phyloP scores from a whole-genome alignment of 2,888 invertebrate genomes.

The Diplazon laetatorius region DNA sequence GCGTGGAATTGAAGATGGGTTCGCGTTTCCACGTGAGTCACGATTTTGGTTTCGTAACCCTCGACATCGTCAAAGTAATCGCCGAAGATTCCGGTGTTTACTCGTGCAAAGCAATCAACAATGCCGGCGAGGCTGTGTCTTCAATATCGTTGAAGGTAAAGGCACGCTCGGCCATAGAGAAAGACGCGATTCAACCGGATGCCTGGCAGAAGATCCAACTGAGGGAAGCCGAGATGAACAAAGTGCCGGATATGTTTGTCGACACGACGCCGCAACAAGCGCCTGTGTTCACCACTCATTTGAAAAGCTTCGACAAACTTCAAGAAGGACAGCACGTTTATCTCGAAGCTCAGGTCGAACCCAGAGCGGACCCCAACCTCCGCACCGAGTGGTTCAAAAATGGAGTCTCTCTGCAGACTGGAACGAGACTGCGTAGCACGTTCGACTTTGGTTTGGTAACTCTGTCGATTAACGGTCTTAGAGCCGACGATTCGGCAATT shows the following conservation, averaged over 20 bases:
- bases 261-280: slow-evolving; percentile 94
- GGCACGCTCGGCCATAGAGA: slow-evolving; percentile 90
- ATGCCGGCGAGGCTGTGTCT: slow-evolving; percentile 96
- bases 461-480: slow-evolving; percentile 92
- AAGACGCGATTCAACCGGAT: slow-evolving; percentile 94
- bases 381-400: slow-evolving; percentile 97
- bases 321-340: slow-evolving; percentile 94
- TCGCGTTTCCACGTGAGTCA: slow-evolving; percentile 95
- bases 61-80: slow-evolving; percentile 94
- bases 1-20: slow-evolving; percentile 96
- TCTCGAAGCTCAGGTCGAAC: slow-evolving; percentile 95
- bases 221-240: slow-evolving; percentile 96
- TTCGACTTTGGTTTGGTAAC: slow-evolving; percentile 99
- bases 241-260: slow-evolving; percentile 93
- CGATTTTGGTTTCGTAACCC: slow-evolving; percentile 96
- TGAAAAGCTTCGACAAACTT: slow-evolving; percentile 92
- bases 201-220: slow-evolving; percentile 96
- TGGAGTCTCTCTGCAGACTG: slow-evolving; percentile 92
- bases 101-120: slow-evolving; percentile 96
- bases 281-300: slow-evolving; percentile 97
- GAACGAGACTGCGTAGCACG: slow-evolving; percentile 94
- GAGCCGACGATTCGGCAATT: slow-evolving; percentile 96
- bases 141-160: slow-evolving; percentile 95
- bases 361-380: slow-evolving; percentile 93
- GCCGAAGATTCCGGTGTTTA: slow-evolving; percentile 96